phyloP scores from a whole-genome alignment of 2,888 invertebrate species.

The Axea sp. region DNA sequence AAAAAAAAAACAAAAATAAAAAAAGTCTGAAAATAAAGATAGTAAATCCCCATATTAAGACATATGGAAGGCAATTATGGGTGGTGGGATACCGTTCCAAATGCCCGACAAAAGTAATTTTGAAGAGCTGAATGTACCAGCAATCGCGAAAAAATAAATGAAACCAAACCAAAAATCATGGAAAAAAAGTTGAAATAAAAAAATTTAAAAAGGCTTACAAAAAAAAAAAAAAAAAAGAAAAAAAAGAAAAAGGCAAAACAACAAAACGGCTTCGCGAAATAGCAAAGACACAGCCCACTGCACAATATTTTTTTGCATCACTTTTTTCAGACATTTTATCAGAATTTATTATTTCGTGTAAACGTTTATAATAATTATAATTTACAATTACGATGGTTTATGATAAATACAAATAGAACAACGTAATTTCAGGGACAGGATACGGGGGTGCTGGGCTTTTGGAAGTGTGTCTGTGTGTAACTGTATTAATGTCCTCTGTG shows the following conservation, averaged over 20 bases:
- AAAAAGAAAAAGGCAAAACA: not conserved
- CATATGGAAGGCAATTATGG: too few relatives aligned
- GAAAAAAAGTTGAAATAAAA: too few relatives aligned
- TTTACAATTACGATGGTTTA: slow-evolving; percentile 80
- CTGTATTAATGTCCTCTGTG: slow-evolving; percentile 19
- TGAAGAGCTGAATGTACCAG: slow-evolving; percentile 1
- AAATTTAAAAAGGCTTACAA: not conserved
- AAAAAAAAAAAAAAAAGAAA: not conserved
- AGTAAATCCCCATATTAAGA: too few relatives aligned
- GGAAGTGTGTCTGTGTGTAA: slow-evolving; percentile 50
- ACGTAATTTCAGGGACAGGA: slow-evolving; percentile 73
- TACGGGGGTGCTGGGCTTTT: slow-evolving; percentile 62
- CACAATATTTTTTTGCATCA: slow-evolving; percentile 32
- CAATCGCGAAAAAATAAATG: not conserved
- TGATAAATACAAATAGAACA: slow-evolving; percentile 80
- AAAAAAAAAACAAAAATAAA: too few relatives aligned
- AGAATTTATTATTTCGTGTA: slow-evolving; percentile 80
- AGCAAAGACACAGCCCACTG: slow-evolving; percentile 20
- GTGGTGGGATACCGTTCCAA: too few relatives aligned
- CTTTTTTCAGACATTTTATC: slow-evolving; percentile 79
- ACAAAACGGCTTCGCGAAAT: slow-evolving; percentile 18
- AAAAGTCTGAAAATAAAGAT: too few relatives aligned
- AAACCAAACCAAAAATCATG: too few relatives aligned
- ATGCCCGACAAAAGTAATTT: slow-evolving; percentile 25
- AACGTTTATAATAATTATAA: slow-evolving; percentile 80